These are phyloP conservation scores for Lucifuga dentata DNA, from an alignment of 2,113 vertebrate genomes.

Conservation along the genomic window DNA sequence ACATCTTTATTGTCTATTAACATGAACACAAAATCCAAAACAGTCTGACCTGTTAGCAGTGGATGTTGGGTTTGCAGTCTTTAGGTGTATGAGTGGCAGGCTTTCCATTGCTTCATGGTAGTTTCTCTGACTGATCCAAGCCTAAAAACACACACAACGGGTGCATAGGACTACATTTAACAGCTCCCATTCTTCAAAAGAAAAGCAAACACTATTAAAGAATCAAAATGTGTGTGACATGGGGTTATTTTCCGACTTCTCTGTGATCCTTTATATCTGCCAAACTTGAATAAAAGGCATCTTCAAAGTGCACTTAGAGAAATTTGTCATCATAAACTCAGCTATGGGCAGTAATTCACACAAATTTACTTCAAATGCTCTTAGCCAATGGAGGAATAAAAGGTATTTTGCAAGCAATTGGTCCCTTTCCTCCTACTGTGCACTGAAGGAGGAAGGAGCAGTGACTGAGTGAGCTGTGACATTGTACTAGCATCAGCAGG, in stretches of 20 bases:
- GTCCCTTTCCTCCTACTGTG: slow-evolving; percentile 58
- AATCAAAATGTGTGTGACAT: slow-evolving; percentile 22
- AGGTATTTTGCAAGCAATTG: slow-evolving; percentile 73
- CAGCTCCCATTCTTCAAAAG: slow-evolving; percentile 5
- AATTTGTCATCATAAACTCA: slow-evolving; percentile 60
- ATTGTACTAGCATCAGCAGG: slow-evolving; percentile 76
- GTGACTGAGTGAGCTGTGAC: slow-evolving; percentile 71
- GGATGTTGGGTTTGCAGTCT: not conserved
- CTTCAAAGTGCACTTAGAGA: slow-evolving; percentile 54
- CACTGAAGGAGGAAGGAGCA: slow-evolving; percentile 35
- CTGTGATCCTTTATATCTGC: slow-evolving; percentile 10
- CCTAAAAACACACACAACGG: not conserved
- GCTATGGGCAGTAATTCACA: slow-evolving; percentile 62
- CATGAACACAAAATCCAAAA: not conserved
- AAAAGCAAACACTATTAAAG: slow-evolving; percentile 29
- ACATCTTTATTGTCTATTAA: not conserved
- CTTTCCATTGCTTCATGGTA: not conserved
- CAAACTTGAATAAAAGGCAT: slow-evolving; percentile 52
- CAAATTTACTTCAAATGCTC: slow-evolving; percentile 60
- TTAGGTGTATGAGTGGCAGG: not conserved
- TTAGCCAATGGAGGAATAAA: slow-evolving; percentile 66
- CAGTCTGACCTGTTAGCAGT: not conserved
- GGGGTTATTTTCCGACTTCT: slow-evolving; percentile 29
- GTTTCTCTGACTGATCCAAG: slow-evolving; percentile 10
- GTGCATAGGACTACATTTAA: slow-evolving; percentile 15